Conservation (phyloP, 2,113 vertebrate genomes). For the Micromys minutus region DNA sequence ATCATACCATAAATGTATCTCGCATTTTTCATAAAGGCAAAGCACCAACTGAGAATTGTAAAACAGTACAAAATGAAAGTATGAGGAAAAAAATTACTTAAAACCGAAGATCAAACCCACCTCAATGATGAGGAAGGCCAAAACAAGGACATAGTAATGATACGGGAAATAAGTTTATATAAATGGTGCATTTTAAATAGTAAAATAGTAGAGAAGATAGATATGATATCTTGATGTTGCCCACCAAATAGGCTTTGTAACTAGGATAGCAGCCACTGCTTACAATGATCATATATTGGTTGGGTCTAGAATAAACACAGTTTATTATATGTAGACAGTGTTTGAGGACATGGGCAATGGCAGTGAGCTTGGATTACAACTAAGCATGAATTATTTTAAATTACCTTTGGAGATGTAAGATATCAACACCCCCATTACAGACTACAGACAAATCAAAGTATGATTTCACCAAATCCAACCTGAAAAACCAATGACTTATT, state of each 20-base stretch:
- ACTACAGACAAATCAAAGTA: not conserved
- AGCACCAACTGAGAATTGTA: not conserved
- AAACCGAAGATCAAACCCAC: not conserved
- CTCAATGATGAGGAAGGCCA: not conserved
- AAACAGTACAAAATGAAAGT: not conserved
- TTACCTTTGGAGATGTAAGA: too few species aligned
- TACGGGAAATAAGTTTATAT: not conserved
- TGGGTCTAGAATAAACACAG: not conserved
- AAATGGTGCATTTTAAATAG: fast-evolving
- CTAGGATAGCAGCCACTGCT: too few species aligned
- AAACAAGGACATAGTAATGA: too few species aligned
- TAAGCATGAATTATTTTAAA: too few species aligned
- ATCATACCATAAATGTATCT: not conserved
- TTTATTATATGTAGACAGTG: fast-evolving
- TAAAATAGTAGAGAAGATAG: not conserved
- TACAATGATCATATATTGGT: fast-evolving
- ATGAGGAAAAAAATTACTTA: not conserved
- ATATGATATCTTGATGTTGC: too few species aligned
- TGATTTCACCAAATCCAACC: not conserved
- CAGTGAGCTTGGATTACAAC: fast-evolving
- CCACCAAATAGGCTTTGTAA: not conserved
- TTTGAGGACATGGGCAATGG: not conserved
- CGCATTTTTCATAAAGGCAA: not conserved
- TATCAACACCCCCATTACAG: not conserved
- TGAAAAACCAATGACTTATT: not conserved